Conservation (phyloP, 2,888 invertebrate genomes). For the Zelleria hepariella region DNA sequence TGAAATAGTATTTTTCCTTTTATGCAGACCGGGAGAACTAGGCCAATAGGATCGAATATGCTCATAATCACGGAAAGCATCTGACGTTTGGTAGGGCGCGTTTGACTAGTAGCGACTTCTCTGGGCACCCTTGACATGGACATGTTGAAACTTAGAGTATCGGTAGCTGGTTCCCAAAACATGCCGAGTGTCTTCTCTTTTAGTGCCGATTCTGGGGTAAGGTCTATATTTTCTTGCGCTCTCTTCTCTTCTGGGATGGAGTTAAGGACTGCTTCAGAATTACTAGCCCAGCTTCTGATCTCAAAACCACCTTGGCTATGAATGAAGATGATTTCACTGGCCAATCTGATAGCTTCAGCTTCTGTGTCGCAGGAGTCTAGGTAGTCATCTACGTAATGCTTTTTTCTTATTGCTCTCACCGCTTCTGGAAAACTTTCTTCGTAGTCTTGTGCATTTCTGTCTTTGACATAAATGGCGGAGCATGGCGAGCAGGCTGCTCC, state of each 20-base stretch:
- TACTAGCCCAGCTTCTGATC: constrained; percentile 2
- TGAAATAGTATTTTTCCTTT: constrained; percentile 9
- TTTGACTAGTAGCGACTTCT: constrained; percentile 5
- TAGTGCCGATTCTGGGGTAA: constrained; percentile 4
- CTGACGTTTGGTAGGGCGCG: constrained; percentile 11
- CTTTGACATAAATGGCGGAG: background rate
- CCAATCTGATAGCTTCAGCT: background rate
- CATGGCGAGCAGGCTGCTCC: constrained; percentile 1
- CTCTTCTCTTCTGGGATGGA: constrained; percentile 2
- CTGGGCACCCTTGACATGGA: constrained; percentile 4
- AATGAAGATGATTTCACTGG: background rate
- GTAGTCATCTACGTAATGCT: background rate
- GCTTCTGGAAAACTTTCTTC: background rate
- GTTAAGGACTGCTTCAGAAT: constrained; percentile 6
- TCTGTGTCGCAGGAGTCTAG: background rate
- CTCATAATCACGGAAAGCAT: constrained; percentile 8
- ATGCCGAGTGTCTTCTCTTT: constrained; percentile 11
- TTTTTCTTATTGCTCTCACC: background rate
- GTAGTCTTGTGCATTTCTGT: background rate
- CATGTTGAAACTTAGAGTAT: constrained; percentile 6
- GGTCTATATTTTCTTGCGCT: constrained; percentile 7
- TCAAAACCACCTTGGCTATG: background rate
- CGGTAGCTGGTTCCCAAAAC: constrained; percentile 7
- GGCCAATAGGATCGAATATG: constrained; percentile 10
- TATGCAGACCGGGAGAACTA: constrained; percentile 7